Base-by-base conservation (phyloP, 2,797 vertebrate species). In the Rallus crepitans region DNA sequence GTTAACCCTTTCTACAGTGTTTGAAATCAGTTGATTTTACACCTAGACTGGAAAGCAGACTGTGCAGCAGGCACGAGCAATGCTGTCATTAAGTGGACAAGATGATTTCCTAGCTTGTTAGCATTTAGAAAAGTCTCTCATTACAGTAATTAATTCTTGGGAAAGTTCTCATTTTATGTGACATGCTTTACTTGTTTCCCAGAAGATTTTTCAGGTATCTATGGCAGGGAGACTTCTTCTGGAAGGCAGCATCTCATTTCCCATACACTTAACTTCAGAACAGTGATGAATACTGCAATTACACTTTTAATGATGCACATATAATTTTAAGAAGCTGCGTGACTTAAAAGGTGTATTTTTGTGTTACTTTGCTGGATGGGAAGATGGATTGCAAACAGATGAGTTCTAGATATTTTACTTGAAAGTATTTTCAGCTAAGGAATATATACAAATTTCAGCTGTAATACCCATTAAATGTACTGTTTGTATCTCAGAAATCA, bases 1-100 rank as follows among this genome's bases (percentile, higher is more conserved):
- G 61, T 93, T 94, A 97, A 97, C 95, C 52, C 95, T 88, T 94
- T 79, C 83, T 65, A 79, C 9, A 28, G 8, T 8, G 16, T 9
- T 7, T 27, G 75, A 77, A 76, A 89, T 37, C 33, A 24, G 25
- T 12, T 25, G 30, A 24, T 30, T 94, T 80, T 40, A 3, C 42
- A 24, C 6, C 69, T 73, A 59, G 59, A 21, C n/a, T 55, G 53
- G 79, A 69, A 83, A 86, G 40, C 0, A 40, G 23, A 40, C 10
- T 15, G 57, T 53, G 78, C 24, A 59, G 72, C 64, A 80, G 64
- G 31, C 73, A 69, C 0, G 0, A 28, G 47, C 47, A 31, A 12
- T 11, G 35, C 57, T 83, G 61, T 21, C 65, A 80, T 66, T 37
- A 63, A 27, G 48, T 37, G 37, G 37, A 37, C 37, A 37, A 37